A percentile compares a stretch with the other conserved stretches of the same genome.
phyloP scores from a whole-genome alignment of 2,113 vertebrate genomes.

The Formicarius rufipectus region DNA sequence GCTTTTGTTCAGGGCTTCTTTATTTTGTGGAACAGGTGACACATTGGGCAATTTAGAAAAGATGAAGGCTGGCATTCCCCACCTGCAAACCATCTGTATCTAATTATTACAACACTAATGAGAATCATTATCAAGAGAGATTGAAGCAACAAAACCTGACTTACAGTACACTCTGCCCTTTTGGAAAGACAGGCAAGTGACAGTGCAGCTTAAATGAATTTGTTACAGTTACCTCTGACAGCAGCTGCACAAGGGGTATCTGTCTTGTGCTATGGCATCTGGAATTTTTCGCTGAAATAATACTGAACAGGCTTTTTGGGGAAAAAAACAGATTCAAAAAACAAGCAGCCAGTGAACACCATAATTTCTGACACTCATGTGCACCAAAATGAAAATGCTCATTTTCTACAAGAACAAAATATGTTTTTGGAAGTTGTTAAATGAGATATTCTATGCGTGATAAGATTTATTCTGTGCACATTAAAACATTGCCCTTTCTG shows the following conservation, averaged over 20 bases:
- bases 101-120: constrained; percentile 54
- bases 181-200: not conserved
- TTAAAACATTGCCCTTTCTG: constrained; percentile 28
- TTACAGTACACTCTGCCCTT: not conserved
- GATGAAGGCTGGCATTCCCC: not conserved
- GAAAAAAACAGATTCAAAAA: not conserved
- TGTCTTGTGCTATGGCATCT: not conserved
- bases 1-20: not conserved
- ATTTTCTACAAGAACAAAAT: not conserved
- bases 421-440: not conserved
- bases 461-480: constrained; percentile 21
- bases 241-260: not conserved
- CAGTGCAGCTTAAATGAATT: not conserved
- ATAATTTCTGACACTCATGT: constrained; percentile 4
- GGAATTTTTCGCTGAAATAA: not conserved
- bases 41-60: not conserved
- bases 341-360: not conserved
- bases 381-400: constrained; percentile 34
- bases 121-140: constrained; percentile 14
- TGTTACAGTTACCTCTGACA: not conserved
- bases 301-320: not conserved
- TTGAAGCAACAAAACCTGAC: not conserved
- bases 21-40: not conserved
- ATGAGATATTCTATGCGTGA: constrained; percentile 45
- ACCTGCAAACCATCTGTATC: constrained; percentile 26